These are phyloP conservation scores for Phrynosoma blainvillii DNA, from an alignment of 2,113 vertebrate genomes.

Conservation along the genomic window DNA sequence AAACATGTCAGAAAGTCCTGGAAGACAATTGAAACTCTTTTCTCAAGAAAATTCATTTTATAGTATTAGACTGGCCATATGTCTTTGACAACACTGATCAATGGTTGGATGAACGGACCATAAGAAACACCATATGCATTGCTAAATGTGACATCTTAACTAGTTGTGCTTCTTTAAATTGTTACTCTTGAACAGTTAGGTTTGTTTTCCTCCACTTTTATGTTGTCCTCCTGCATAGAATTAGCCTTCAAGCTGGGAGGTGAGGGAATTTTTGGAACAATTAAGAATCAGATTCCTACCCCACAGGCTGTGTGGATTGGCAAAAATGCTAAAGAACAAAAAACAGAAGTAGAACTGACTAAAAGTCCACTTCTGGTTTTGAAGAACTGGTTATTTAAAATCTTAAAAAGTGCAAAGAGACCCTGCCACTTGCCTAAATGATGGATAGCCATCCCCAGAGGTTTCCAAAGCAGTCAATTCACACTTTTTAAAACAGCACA, in stretches of 20 bases:
- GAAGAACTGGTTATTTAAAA: no score
- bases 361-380: no score
- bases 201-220: background rate
- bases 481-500: no score
- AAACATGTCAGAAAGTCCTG: background rate
- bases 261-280: background rate
- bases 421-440: no score
- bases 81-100: conserved; percentile 12
- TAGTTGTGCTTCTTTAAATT: background rate
- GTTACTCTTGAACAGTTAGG: background rate
- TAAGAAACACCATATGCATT: background rate
- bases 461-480: no score
- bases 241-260: no score
- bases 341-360: no score
- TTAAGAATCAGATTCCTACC: background rate
- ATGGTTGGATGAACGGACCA: background rate
- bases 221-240: no score
- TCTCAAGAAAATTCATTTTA: background rate
- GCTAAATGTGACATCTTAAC: background rate
- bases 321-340: no score
- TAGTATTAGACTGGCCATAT: conserved; percentile 6
- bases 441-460: no score
- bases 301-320: no score
- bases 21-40: background rate
- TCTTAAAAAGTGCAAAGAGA: no score